Evolutionary conservation across 2,113 vertebrate species (phyloP).

Genomic region (Phyllopteryx taeniolatus): DNA sequence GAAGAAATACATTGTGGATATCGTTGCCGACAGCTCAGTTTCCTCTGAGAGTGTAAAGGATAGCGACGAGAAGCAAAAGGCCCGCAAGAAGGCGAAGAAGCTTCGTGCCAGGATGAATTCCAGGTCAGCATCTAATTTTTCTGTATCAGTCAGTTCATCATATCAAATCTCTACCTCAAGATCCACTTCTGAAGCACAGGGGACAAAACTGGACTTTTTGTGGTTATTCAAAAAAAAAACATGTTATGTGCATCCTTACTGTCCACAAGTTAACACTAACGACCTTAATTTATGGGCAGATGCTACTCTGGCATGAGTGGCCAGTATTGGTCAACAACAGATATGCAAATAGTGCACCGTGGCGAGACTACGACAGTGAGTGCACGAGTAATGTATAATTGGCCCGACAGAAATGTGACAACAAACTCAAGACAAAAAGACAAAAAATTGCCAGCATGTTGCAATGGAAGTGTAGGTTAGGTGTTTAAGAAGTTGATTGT

Average conservation of each 20-base stretch:
- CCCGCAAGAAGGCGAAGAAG: slow-evolving; percentile 93
- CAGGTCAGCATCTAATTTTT: slow-evolving; percentile 74
- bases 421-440: too few species aligned
- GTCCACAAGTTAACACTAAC: slow-evolving; percentile 85
- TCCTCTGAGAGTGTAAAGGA: slow-evolving; percentile 82
- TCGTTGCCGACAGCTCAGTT: slow-evolving; percentile 83
- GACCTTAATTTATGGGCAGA: slow-evolving; percentile 90
- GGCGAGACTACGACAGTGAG: too few species aligned
- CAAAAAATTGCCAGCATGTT: too few species aligned
- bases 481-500: too few species aligned
- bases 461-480: too few species aligned
- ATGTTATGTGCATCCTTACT: slow-evolving; percentile 81
- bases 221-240: slow-evolving; percentile 55
- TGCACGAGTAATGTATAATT: too few species aligned
- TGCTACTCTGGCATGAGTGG: too few species aligned
- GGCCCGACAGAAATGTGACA: too few species aligned
- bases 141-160: slow-evolving; percentile 10
- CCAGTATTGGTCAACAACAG: too few species aligned
- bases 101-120: slow-evolving; percentile 94
- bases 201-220: slow-evolving; percentile 49
- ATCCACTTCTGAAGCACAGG: slow-evolving; percentile 11
- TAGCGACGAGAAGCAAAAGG: slow-evolving; percentile 89
- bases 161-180: slow-evolving; percentile 21
- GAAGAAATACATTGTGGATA: slow-evolving; percentile 95
- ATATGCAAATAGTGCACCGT: too few species aligned